phyloP scores from a whole-genome alignment of 2,797 vertebrate genomes.

The Allochrocebus solatus region DNA sequence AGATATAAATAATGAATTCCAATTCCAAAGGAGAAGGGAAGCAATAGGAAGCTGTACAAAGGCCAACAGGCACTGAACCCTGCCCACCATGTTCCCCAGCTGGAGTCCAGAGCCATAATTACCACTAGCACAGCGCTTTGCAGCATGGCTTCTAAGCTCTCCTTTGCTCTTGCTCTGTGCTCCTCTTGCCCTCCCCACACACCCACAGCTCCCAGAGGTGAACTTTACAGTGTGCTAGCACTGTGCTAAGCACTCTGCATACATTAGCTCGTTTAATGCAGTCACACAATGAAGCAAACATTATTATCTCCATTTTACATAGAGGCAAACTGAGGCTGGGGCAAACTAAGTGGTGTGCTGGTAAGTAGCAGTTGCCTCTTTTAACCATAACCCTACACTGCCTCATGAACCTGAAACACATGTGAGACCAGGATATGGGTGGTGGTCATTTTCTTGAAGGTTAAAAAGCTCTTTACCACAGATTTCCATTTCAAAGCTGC shows the following conservation, averaged over 20 bases:
- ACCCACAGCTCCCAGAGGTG: background rate
- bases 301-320: background rate
- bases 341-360: background rate
- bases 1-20: background rate
- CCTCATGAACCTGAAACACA: background rate
- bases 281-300: background rate
- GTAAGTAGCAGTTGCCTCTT: background rate
- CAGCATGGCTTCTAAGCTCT: background rate
- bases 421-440: background rate
- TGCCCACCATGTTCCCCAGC: background rate
- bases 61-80: background rate
- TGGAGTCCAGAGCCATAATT: background rate
- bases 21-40: background rate
- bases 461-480: background rate
- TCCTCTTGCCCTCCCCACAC: background rate
- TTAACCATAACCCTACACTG: background rate
- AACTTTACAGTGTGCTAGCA: background rate
- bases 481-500: background rate
- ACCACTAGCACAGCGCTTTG: background rate
- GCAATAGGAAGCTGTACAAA: background rate
- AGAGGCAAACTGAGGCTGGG: background rate
- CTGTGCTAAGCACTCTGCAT: background rate
- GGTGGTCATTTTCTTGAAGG: background rate
- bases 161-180: background rate
- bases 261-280: background rate